Base-by-base conservation (phyloP, 2,888 invertebrate genomes). In the Coelopa pilipes region DNA sequence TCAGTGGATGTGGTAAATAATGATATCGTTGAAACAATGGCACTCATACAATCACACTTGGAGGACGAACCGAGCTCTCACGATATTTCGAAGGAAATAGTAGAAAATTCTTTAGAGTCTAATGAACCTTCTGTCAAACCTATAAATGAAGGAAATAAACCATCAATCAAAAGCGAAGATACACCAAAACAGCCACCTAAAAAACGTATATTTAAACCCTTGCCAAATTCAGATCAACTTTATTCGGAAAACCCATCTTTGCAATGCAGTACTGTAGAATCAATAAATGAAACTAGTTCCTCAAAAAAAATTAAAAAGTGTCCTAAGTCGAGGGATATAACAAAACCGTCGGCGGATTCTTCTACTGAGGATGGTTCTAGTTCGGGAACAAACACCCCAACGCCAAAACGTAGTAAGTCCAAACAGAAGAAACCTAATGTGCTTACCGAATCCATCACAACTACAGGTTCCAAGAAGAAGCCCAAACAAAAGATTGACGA, bases 391-490 rank as follows among this genome's bases (percentile, higher is more conserved):
- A 34, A 34, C 7, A 69, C 72, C 1, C 63, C 75, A 1, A 59
- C 70, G 11, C 10, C 50, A 12, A 75, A 73, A 67, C 66, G 60
- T 17, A 70, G 47, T 45, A 75, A 75, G 66, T 45, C 67, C 4
- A 72, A 65, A 21, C 72, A 66, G 59, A 75, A 66, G 34, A 63
- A 5, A 0, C 2, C 50, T 21, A 15, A 24, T 50, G 45, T 50
- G 12, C 24, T 50, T 17, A 17, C 72, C 15, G 9, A 55, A n/a
- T n/a, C 50, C 13, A 53, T n/a, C 10, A 11, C 46, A 46, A 46
- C 66, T 7, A 11, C 60, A 62, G 34, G 60, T 62, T 11, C 24
- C 34, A 71, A 69, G 47, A 70, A 70, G 66, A 71, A 57, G 13
- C 3, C n/a, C 46, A 72, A 74, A 50, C 70, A 70, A 60, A 17